Percentiles rank a stretch among this genome's conserved stretches.
phyloP scores from a whole-genome alignment of 1,140 invertebrate species.

The Archivesica marissinica region DNA sequence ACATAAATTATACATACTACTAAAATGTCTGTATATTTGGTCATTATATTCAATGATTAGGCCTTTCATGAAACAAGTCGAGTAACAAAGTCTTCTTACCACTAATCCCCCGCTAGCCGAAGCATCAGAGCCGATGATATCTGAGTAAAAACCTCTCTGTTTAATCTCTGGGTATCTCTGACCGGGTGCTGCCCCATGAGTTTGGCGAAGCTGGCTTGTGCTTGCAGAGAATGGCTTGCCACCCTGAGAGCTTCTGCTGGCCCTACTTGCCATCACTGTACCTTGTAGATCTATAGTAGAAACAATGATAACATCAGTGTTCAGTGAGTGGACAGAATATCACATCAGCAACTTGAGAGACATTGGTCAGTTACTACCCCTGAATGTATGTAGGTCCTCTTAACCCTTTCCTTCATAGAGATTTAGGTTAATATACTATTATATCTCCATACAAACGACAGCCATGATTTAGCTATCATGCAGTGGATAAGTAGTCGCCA shows the following conservation, averaged over 20 bases:
- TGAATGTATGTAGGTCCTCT: no score
- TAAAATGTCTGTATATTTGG: neutral
- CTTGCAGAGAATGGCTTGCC: constrained; percentile 77
- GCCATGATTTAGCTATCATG: no score
- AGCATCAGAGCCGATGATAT: constrained; percentile 77
- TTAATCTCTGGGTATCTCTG: constrained; percentile 83
- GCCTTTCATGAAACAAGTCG: no score
- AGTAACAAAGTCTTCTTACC: constrained; percentile 67
- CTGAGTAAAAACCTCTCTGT: constrained; percentile 83
- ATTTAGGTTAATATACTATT: no score
- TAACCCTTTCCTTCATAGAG: no score
- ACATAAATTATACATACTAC: no score
- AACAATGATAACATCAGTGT: neutral
- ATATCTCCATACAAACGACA: no score
- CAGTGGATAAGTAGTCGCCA: no score
- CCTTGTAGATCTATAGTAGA: neutral
- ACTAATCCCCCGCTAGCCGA: constrained; percentile 69
- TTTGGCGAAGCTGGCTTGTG: constrained; percentile 59
- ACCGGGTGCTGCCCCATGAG: constrained; percentile 58
- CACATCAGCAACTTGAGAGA: no score
- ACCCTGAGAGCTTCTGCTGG: constrained; percentile 74
- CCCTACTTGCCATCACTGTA: constrained; percentile 69
- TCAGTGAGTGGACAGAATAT: no score
- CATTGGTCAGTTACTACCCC: no score
- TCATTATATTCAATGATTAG: no score